Evolutionary conservation across 2,113 vertebrate species (phyloP), one percentile per base, ranked within the genome.

Genomic region (Pomatostomus ruficeps): DNA sequence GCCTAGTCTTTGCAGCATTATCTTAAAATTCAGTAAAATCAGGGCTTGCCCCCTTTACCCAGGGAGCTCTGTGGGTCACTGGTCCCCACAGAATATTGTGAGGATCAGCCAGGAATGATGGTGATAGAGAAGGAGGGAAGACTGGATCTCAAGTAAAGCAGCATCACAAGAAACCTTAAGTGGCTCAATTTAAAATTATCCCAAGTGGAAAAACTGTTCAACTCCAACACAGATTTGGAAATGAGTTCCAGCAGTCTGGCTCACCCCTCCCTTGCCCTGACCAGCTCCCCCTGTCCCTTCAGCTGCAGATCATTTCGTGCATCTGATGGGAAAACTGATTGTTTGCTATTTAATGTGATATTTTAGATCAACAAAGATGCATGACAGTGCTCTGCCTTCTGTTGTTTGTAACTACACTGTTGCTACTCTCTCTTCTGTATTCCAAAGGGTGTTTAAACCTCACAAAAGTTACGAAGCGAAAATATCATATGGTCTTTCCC

Each of bases 401-500:
- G 89, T 88, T 88, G 92, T 91, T 91, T 84, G 61, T 51, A 80
- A 93, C 23, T 2, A 78, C 16, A 14, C 78, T 55, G 74, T 58
- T 74, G 89, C 76, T 70, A 91, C 66, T 80, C 66, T 58, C 78
- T 90, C 78, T 29, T 68, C 45, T 62, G 4, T 7, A 49, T 75
- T 96, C 79, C 90, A 81, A 81, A 72, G 79, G 75, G 31, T 92
- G 85, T 93, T 90, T 93, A 95, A 96, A 68, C 77, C 84, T 91
- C 85, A 77, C 42, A 77, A 28, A 51, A 94, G 28, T 77, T 70
- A 77, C 0, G 0, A 63, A 93, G 72, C 11, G 91, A 95, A 94
- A 96, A 95, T 84, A 96, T 95, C 93, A 91, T 94, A 91, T 89
- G 90, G 90, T 91, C 54, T 83, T 88, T 85, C 86, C 88, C 67